These are phyloP conservation scores for Halesus radiatus DNA, from an alignment of 1,140 invertebrate species.

Conservation along the genomic window DNA sequence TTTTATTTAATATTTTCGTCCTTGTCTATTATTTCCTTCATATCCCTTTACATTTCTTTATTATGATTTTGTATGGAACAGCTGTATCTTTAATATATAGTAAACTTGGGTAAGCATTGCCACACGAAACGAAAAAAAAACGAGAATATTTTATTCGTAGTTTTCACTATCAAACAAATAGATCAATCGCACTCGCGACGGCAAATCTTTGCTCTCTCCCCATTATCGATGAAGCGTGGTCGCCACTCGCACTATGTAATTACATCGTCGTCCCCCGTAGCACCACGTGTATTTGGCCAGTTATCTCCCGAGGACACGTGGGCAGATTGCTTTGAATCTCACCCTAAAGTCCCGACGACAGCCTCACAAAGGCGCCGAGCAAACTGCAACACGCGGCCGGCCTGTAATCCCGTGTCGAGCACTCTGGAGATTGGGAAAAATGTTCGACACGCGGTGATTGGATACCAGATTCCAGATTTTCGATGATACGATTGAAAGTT, in stretches of 20 bases:
- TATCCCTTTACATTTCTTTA: too few relatives aligned
- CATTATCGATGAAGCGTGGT: background rate
- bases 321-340: conserved; percentile 22
- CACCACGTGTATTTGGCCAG: conserved; percentile 35
- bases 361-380: conserved; percentile 29
- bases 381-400: conserved; percentile 26
- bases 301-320: conserved; percentile 42
- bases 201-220: background rate
- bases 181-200: background rate
- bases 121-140: too few relatives aligned
- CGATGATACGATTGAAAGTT: conserved; percentile 7
- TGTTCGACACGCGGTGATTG: conserved; percentile 18
- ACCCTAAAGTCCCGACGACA: background rate
- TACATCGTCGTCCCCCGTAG: background rate
- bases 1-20: too few relatives aligned
- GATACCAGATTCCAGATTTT: background rate
- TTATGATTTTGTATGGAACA: too few relatives aligned
- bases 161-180: background rate
- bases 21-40: too few relatives aligned
- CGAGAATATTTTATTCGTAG: too few relatives aligned
- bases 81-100: too few relatives aligned
- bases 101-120: too few relatives aligned
- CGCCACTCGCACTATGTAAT: conserved; percentile 17
- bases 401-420: conserved; percentile 17
- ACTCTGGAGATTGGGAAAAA: conserved; percentile 26